A percentile compares a stretch with the other conserved stretches of the same genome.
Conservation (phyloP, 2,888 invertebrate genomes). For the Synanthedon vespiformis region DNA sequence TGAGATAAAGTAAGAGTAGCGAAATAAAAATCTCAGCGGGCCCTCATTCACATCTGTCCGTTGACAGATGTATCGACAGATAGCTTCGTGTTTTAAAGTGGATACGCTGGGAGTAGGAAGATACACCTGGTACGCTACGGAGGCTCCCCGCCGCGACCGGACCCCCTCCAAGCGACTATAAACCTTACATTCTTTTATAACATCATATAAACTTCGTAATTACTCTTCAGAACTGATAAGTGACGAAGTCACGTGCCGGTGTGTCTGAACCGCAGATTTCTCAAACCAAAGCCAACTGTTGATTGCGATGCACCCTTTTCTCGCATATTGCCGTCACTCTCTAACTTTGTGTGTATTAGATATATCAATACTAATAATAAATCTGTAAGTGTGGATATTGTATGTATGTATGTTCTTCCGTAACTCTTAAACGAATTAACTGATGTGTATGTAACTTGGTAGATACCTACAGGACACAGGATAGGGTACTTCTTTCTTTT, state of each 20-base stretch:
- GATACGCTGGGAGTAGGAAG: conserved; percentile 31
- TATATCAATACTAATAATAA: too few species aligned
- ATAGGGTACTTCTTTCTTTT: too few species aligned
- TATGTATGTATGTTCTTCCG: too few species aligned
- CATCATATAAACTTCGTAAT: neutral
- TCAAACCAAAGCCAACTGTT: neutral
- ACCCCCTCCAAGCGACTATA: conserved; percentile 16
- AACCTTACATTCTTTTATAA: conserved; percentile 3
- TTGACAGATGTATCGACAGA: conserved; percentile 35
- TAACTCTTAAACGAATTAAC: too few species aligned
- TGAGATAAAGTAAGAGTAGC: conserved; percentile 35
- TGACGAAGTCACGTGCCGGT: neutral
- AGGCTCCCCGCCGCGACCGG: conserved; percentile 31
- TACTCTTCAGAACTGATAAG: neutral
- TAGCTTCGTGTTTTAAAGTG: conserved; percentile 29
- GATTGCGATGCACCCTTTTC: neutral
- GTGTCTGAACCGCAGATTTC: neutral
- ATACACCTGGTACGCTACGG: conserved; percentile 30
- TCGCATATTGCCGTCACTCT: too few species aligned
- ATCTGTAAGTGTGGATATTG: too few species aligned
- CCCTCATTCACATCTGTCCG: conserved; percentile 30
- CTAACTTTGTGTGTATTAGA: too few species aligned
- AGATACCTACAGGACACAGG: too few species aligned
- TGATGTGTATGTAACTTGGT: too few species aligned
- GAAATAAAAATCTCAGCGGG: conserved; percentile 48